phyloP scores from a whole-genome alignment of 2,797 vertebrate genomes.

The Potorous gilbertii region DNA sequence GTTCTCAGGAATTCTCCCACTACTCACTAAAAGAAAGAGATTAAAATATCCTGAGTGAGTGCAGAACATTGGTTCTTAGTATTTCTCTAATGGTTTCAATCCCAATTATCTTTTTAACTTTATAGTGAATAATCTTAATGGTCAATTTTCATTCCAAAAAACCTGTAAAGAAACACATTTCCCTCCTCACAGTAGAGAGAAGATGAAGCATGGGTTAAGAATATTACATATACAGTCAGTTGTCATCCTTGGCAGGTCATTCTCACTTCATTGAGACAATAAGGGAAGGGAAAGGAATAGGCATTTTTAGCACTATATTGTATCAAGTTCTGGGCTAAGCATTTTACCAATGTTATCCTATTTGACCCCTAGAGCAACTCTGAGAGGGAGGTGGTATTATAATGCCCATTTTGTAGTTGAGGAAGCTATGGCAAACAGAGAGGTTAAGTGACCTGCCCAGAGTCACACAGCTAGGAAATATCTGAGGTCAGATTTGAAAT shows the following conservation, averaged over 20 bases:
- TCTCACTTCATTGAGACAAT: neutral
- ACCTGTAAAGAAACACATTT: neutral
- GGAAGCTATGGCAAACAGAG: neutral
- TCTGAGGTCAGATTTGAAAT: too few relatives aligned
- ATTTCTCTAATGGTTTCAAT: neutral
- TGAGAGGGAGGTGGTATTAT: neutral
- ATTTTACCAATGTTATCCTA: neutral
- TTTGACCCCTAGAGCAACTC: neutral
- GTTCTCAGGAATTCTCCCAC: too few relatives aligned
- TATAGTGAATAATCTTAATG: neutral
- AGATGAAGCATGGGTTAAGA: neutral
- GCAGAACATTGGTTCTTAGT: neutral
- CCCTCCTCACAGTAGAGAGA: neutral
- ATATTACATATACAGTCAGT: neutral
- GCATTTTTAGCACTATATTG: neutral
- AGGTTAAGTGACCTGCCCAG: too few relatives aligned
- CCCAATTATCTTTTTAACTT: neutral
- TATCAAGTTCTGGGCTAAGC: neutral
- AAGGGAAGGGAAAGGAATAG: neutral
- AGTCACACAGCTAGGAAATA: too few relatives aligned
- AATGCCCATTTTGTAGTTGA: slow-evolving; percentile 7
- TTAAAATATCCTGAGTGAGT: neutral
- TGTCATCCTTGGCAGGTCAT: neutral
- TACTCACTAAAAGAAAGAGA: neutral
- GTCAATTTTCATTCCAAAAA: neutral